Evolutionary conservation across 2,797 vertebrate species (phyloP).

Genomic region (Hybognathus amarus): DNA sequence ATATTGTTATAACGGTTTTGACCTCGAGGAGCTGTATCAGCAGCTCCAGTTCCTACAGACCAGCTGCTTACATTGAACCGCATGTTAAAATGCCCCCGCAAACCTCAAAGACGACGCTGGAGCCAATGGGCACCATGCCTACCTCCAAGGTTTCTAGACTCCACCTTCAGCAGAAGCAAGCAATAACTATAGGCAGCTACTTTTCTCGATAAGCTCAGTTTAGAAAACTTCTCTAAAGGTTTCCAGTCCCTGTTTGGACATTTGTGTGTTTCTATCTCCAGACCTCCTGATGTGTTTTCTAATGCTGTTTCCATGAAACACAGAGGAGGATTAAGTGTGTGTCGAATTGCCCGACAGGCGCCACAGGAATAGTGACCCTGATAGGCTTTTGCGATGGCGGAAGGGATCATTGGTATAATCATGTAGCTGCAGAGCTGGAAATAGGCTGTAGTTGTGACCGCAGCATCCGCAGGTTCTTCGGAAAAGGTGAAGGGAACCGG

Average conservation of each 20-base stretch:
- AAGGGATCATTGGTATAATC: slow-evolving; percentile 61
- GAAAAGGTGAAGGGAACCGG: slow-evolving; percentile 55
- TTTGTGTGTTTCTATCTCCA: slow-evolving; percentile 38
- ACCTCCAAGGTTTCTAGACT: neutral
- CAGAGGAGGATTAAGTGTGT: slow-evolving; percentile 61
- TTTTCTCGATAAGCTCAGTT: neutral
- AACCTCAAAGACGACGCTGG: neutral
- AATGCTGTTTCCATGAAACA: slow-evolving; percentile 50
- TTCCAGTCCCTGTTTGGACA: slow-evolving; percentile 11
- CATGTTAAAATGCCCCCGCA: slow-evolving; percentile 20
- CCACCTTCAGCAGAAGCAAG: slow-evolving; percentile 1
- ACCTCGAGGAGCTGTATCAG: slow-evolving; percentile 69
- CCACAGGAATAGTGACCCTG: slow-evolving; percentile 53
- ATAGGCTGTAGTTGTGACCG: slow-evolving; percentile 66
- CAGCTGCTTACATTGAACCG: slow-evolving; percentile 36
- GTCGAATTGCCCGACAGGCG: slow-evolving; percentile 61
- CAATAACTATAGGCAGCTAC: neutral
- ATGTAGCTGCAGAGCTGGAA: slow-evolving; percentile 65
- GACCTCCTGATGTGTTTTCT: slow-evolving; percentile 28
- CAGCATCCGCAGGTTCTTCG: slow-evolving; percentile 61
- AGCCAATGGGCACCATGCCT: neutral
- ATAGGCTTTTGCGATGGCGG: slow-evolving; percentile 35
- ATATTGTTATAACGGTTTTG: slow-evolving; percentile 71
- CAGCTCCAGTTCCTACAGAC: slow-evolving; percentile 47
- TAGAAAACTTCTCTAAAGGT: neutral